Evolutionary conservation across 2,113 vertebrate species (phyloP).

Genomic region (Cygnus atratus): DNA sequence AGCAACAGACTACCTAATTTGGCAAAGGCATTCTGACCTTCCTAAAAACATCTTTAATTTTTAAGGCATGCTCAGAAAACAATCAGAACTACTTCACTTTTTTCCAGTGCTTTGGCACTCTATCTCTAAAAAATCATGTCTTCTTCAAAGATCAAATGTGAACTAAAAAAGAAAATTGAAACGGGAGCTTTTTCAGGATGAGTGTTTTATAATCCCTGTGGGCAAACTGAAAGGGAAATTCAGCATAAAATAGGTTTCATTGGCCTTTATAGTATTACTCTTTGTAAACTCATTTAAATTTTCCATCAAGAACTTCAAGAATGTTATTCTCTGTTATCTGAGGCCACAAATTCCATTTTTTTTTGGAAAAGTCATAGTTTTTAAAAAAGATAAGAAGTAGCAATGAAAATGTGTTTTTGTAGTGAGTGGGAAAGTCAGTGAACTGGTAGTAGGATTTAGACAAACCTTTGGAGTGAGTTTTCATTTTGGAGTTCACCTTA

Average conservation of each 20-base stretch:
- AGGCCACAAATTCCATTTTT: background rate
- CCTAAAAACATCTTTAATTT: background rate
- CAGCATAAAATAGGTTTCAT: background rate
- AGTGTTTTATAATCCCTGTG: background rate
- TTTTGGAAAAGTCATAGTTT: background rate
- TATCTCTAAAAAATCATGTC: background rate
- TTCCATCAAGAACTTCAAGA: background rate
- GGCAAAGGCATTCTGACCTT: background rate
- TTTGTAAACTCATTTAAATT: background rate
- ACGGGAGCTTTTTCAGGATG: background rate
- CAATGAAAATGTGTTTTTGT: background rate
- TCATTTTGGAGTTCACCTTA: background rate
- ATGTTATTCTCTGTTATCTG: background rate
- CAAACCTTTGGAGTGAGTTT: background rate
- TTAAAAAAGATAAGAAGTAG: background rate
- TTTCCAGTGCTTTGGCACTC: background rate
- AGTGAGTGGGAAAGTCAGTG: background rate
- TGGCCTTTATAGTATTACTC: background rate
- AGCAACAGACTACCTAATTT: background rate
- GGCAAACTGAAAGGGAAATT: background rate
- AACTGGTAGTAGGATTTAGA: background rate
- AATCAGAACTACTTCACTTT: fast-evolving
- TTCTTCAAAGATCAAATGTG: background rate
- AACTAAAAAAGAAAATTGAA: background rate
- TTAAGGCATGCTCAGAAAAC: background rate